Percentiles rank a stretch among this genome's conserved stretches.
These are phyloP conservation scores for Pollenia angustigena DNA, from an alignment of 2,888 invertebrate genomes.

Conservation along the genomic window DNA sequence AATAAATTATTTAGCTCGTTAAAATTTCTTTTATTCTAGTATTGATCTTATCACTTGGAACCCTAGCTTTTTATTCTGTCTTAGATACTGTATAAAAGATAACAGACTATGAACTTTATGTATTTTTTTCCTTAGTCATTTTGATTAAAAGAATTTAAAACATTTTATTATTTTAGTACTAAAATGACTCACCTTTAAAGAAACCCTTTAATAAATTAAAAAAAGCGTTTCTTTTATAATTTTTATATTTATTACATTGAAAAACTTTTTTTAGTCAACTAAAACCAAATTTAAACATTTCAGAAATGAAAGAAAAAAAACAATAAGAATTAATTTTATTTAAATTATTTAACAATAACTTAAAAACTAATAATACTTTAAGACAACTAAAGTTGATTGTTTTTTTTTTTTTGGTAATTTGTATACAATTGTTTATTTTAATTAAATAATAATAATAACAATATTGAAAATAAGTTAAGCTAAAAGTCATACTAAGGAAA, in stretches of 20 bases:
- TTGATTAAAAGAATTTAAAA: background rate
- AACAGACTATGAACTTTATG: background rate
- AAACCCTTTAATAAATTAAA: background rate
- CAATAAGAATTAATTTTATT: background rate
- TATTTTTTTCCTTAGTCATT: background rate
- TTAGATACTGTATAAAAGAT: background rate
- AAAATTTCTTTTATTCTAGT: too few relatives aligned
- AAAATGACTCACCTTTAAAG: constrained; percentile 25
- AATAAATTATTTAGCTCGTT: background rate
- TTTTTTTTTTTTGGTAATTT: background rate
- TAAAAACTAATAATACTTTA: constrained; percentile 62
- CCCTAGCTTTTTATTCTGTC: background rate
- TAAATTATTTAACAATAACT: constrained; percentile 29
- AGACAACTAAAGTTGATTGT: background rate
- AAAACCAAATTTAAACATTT: too few relatives aligned
- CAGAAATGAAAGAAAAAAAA: background rate
- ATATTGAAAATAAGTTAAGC: background rate
- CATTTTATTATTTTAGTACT: background rate
- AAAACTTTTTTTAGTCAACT: background rate
- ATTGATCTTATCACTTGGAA: background rate
- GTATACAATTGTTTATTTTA: background rate
- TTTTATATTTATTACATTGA: constrained; percentile 18
- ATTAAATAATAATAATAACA: background rate
- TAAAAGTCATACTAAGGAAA: background rate
- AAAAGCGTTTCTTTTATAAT: background rate